These are phyloP conservation scores for Argyrosomus regius DNA, from an alignment of 2,797 vertebrate species.

Conservation along the genomic window DNA sequence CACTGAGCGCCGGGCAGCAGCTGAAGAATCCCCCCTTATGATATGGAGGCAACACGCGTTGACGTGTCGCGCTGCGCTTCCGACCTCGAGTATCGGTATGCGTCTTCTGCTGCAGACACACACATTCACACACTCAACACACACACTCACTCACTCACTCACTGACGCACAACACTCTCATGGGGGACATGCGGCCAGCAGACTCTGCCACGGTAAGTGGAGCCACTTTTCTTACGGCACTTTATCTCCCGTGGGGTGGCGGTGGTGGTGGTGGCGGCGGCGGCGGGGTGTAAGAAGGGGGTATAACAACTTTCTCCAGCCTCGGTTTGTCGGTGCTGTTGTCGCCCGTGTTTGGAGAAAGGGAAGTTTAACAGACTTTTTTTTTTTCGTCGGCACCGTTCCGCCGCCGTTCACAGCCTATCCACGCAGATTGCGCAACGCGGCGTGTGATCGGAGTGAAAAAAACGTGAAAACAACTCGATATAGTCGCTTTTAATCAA, in stretches of 20 bases:
- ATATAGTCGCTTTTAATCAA: constrained; percentile 6
- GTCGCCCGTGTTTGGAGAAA: constrained; percentile 17
- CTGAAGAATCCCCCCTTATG: constrained; percentile 66
- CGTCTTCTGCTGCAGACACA: constrained; percentile 42
- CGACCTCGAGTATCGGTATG: constrained; percentile 71
- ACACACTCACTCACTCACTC: constrained; percentile 3
- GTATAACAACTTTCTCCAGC: constrained; percentile 33
- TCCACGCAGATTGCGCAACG: constrained; percentile 75
- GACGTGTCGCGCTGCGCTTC: constrained; percentile 79
- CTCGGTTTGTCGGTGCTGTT: constrained; percentile 9
- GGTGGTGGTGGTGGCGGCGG: not conserved
- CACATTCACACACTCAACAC: constrained; percentile 26
- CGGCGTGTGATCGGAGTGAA: constrained; percentile 52
- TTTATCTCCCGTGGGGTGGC: constrained; percentile 31
- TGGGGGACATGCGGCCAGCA: constrained; percentile 75
- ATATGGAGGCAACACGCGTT: constrained; percentile 75
- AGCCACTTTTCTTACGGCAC: constrained; percentile 51
- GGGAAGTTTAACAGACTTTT: constrained; percentile 58
- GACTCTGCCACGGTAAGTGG: constrained; percentile 78
- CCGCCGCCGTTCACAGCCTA: constrained; percentile 26
- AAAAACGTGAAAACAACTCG: constrained; percentile 44
- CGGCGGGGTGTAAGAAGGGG: not conserved
- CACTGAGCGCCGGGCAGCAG: constrained; percentile 48
- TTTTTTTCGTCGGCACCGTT: constrained; percentile 38
- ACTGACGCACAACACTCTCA: constrained; percentile 53